Conservation (phyloP, 2,888 invertebrate species). For the Torymus tubicola region DNA sequence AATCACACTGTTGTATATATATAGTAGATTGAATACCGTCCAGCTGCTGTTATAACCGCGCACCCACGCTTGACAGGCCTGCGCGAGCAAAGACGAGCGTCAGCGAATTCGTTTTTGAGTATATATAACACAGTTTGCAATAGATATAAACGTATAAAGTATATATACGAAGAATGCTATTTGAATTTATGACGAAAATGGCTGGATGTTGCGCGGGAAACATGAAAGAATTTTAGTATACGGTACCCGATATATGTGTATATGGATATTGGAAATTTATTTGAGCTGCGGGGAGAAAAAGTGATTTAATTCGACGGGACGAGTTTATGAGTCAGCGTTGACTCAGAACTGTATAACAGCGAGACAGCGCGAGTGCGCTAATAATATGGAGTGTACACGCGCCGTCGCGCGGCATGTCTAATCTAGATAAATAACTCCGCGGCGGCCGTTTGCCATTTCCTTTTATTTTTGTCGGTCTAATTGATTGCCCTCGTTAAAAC, state of each 20-base stretch:
- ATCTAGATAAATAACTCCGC: conserved; percentile 22
- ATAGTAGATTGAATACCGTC: no score
- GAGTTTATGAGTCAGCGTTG: conserved; percentile 24
- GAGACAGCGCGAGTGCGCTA: neutral
- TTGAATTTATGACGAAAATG: no score
- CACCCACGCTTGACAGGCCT: no score
- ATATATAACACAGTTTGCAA: no score
- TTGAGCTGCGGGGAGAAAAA: neutral
- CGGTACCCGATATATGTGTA: no score
- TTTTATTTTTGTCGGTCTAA: conserved; percentile 9
- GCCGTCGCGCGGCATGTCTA: conserved; percentile 3
- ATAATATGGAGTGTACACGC: neutral
- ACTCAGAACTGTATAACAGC: neutral
- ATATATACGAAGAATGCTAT: no score
- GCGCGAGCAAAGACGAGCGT: no score
- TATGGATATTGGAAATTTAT: neutral
- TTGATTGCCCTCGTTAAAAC: conserved; percentile 43
- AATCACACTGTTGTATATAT: neutral
- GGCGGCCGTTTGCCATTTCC: conserved; percentile 1
- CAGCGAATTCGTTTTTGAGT: no score
- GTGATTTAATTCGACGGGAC: conserved; percentile 16
- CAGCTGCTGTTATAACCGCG: no score
- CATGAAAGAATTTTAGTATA: no score
- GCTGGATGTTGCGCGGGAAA: no score
- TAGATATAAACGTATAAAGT: no score